Conservation (phyloP, 2,113 vertebrate genomes). For the Archilochus colubris region DNA sequence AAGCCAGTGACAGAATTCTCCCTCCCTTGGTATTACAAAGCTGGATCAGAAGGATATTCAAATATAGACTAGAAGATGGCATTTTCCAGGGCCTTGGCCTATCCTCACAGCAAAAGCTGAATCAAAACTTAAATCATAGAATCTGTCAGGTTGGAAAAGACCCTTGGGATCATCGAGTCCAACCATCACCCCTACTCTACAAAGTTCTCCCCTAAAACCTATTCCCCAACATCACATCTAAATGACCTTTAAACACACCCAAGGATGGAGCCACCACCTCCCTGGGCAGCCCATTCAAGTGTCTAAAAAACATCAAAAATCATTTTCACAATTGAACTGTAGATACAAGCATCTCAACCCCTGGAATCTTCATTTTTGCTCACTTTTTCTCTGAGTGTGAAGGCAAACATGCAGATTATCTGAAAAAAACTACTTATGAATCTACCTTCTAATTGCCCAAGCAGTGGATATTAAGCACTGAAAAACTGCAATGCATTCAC, state of each 20-base stretch:
- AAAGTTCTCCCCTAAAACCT: no score
- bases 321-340: neutral
- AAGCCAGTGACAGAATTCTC: neutral
- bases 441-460: neutral
- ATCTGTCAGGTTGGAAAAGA: no score
- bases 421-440: neutral
- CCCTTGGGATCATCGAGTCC: no score
- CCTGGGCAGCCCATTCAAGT: no score
- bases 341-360: neutral
- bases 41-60: neutral
- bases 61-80: neutral
- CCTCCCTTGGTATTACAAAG: neutral
- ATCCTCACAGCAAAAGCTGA: neutral
- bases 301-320: rapidly evolving
- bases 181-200: no score
- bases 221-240: no score
- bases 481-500: neutral
- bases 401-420: neutral
- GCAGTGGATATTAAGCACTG: neutral
- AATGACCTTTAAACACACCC: no score
- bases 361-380: neutral
- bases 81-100: neutral
- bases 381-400: neutral
- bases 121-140: neutral
- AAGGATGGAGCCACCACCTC: no score